phyloP scores from a whole-genome alignment of 2,888 invertebrate genomes.

The Lymantria monacha region DNA sequence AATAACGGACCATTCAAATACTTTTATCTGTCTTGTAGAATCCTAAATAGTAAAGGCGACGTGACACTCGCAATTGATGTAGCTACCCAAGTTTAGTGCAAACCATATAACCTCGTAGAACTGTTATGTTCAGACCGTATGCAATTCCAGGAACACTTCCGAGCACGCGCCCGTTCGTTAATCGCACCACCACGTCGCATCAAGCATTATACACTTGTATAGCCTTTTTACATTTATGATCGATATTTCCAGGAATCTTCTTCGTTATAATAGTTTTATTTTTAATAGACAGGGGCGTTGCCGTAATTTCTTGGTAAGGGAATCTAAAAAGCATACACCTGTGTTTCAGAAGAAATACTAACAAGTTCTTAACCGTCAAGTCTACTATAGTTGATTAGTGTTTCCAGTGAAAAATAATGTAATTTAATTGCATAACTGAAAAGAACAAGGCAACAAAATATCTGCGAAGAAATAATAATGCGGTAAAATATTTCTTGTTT shows the following conservation, averaged over 20 bases:
- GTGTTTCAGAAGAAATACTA: slow-evolving; percentile 38
- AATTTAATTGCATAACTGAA: slow-evolving; percentile 21
- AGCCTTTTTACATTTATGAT: slow-evolving; percentile 69
- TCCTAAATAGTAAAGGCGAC: too few relatives aligned
- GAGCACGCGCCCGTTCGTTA: slow-evolving; percentile 57
- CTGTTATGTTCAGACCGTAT: slow-evolving; percentile 50
- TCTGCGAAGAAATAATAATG: too few relatives aligned
- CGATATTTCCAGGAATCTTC: slow-evolving; percentile 64
- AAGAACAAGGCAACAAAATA: neutral
- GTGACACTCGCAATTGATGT: neutral
- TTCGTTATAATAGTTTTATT: slow-evolving; percentile 42
- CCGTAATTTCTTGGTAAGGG: slow-evolving; percentile 36
- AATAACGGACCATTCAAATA: too few relatives aligned
- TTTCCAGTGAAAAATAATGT: slow-evolving; percentile 25
- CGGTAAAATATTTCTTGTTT: too few relatives aligned
- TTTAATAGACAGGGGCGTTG: slow-evolving; percentile 39
- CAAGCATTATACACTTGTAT: slow-evolving; percentile 17
- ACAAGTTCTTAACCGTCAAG: slow-evolving; percentile 22
- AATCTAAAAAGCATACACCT: slow-evolving; percentile 34
- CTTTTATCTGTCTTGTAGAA: too few relatives aligned
- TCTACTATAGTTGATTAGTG: slow-evolving; percentile 28
- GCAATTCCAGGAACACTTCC: slow-evolving; percentile 66
- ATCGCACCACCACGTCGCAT: slow-evolving; percentile 13
- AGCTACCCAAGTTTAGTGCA: slow-evolving; percentile 15
- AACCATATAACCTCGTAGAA: slow-evolving; percentile 35